Evolutionary conservation across 2,113 vertebrate species (phyloP).

Genomic region (Prionailurus bengalensis): DNA sequence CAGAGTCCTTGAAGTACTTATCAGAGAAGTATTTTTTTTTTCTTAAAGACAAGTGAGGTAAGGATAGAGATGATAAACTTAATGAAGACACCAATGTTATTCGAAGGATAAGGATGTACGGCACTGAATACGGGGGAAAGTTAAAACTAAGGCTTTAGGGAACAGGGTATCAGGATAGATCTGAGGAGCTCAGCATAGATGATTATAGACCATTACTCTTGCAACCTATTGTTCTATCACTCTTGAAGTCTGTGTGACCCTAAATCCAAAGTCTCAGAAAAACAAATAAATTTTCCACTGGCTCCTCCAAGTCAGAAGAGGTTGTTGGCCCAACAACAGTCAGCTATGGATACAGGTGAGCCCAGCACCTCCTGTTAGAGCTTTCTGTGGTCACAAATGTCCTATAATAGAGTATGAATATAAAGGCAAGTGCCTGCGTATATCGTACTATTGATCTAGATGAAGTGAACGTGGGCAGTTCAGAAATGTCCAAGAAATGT

Average conservation of each 20-base stretch:
- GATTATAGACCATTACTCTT: background rate
- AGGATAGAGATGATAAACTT: background rate
- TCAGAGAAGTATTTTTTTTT: background rate
- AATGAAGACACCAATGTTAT: fast-evolving
- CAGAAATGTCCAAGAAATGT: background rate
- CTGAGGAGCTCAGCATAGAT: too few species aligned
- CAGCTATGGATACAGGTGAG: fast-evolving
- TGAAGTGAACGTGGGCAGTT: background rate
- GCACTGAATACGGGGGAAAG: background rate
- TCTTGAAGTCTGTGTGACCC: background rate
- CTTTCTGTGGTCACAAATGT: fast-evolving
- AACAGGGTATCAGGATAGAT: fast-evolving
- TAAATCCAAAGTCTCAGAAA: background rate
- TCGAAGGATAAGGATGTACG: background rate
- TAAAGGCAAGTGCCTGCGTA: fast-evolving
- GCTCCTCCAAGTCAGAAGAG: too few species aligned
- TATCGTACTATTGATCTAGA: fast-evolving
- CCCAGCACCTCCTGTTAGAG: fast-evolving
- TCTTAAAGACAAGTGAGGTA: background rate
- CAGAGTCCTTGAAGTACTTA: background rate
- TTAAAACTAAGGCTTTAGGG: background rate
- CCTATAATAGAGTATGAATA: too few species aligned
- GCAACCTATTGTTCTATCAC: background rate
- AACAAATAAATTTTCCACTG: background rate
- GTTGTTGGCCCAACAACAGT: background rate